A percentile compares a stretch with the other conserved stretches of the same genome.
Evolutionary conservation across 2,113 vertebrate genomes (phyloP).

Genomic region (Menura novaehollandiae): DNA sequence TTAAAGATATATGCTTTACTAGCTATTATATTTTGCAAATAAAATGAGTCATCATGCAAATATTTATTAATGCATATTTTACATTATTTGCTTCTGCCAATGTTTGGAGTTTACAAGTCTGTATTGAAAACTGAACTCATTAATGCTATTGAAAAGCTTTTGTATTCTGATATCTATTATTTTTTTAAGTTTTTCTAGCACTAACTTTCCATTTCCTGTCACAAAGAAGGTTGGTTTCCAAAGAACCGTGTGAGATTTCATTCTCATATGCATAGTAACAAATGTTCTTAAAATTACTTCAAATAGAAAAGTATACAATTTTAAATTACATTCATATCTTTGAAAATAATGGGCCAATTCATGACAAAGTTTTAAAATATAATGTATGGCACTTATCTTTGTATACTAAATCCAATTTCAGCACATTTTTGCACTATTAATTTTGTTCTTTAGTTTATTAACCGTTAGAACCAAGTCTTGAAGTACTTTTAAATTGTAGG

Average conservation of each 20-base stretch:
- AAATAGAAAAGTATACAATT: not conserved
- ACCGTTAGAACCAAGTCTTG: not conserved
- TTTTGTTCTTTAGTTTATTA: not conserved
- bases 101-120: not conserved
- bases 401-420: not conserved
- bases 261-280: not conserved
- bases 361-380: not conserved
- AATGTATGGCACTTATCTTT: not conserved
- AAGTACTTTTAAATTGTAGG: not conserved
- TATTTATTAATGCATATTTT: not conserved
- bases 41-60: not conserved
- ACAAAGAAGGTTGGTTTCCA: not conserved
- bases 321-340: not conserved
- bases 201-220: not conserved
- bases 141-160: not conserved
- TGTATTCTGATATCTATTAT: not conserved
- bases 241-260: not conserved
- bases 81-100: not conserved
- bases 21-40: not conserved
- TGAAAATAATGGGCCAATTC: not conserved
- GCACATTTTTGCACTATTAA: not conserved
- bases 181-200: not conserved
- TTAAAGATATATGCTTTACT: not conserved
- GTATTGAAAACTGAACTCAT: not conserved
- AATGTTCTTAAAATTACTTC: not conserved